Percentiles rank a stretch among this genome's conserved stretches.
These are phyloP conservation scores for Discoglossus pictus DNA, from an alignment of 2,797 vertebrate genomes.

Conservation along the genomic window DNA sequence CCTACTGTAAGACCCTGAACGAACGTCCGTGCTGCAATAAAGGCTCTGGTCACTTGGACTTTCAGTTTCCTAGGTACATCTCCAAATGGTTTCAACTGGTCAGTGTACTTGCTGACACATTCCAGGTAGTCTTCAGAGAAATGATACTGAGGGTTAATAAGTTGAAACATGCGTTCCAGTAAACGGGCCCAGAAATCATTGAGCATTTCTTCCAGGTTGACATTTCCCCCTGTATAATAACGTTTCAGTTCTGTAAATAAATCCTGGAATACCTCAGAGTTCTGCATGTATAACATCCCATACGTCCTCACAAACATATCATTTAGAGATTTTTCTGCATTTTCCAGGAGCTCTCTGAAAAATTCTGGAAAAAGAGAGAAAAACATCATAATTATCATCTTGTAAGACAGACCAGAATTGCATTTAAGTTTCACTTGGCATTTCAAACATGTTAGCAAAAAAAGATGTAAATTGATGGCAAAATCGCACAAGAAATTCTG, in stretches of 20 bases:
- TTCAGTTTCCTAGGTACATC: slow-evolving; percentile 95
- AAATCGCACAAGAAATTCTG: no score
- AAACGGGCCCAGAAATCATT: slow-evolving; percentile 96
- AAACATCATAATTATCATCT: slow-evolving; percentile 42
- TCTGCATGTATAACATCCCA: slow-evolving; percentile 94
- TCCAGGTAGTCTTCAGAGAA: slow-evolving; percentile 97
- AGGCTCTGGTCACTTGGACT: slow-evolving; percentile 90
- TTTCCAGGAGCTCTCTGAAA: slow-evolving; percentile 93
- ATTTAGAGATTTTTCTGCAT: slow-evolving; percentile 88
- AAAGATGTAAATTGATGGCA: no score
- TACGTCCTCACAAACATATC: slow-evolving; percentile 95
- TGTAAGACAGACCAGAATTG: no score
- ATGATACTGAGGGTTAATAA: slow-evolving; percentile 94
- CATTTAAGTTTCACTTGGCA: no score
- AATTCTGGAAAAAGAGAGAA: slow-evolving; percentile 74
- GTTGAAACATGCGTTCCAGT: slow-evolving; percentile 96
- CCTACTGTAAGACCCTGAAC: slow-evolving; percentile 95
- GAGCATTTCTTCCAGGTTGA: slow-evolving; percentile 95
- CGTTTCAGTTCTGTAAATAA: slow-evolving; percentile 92
- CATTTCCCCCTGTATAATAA: slow-evolving; percentile 93
- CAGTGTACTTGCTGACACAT: slow-evolving; percentile 94
- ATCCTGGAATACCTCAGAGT: slow-evolving; percentile 94
- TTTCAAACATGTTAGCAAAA: no score
- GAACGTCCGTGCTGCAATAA: slow-evolving; percentile 92
- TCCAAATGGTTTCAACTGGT: slow-evolving; percentile 95